These are phyloP conservation scores for Pristionchus arcanus DNA, from an alignment of 2,888 invertebrate species.

Conservation along the genomic window DNA sequence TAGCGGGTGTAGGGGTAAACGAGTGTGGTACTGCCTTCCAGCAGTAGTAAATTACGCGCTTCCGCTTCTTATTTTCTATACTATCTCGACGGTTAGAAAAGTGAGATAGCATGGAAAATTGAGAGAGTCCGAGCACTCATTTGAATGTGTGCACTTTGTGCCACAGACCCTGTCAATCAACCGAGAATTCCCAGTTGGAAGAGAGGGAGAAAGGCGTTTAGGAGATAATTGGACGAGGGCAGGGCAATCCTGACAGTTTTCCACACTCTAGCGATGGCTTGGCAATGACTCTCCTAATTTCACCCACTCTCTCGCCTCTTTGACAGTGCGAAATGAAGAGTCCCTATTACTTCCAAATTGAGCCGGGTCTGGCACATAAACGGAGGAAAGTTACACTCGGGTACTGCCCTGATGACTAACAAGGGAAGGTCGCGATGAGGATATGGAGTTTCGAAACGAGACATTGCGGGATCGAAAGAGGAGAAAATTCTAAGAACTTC, in stretches of 20 bases:
- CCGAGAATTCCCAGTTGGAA: neutral
- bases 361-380: neutral
- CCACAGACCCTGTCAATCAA: neutral
- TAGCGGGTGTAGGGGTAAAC: neutral
- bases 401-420: neutral
- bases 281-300: neutral
- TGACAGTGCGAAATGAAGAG: no score
- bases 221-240: slow-evolving; percentile 7
- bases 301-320: neutral
- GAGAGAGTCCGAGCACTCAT: neutral
- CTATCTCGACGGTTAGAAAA: no score
- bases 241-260: neutral
- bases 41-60: slow-evolving; percentile 11
- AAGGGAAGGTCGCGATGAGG: no score
- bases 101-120: neutral
- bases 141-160: neutral
- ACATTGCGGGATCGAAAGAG: no score
- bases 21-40: neutral
- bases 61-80: no score
- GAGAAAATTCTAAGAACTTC: no score
- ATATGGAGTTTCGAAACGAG: no score
- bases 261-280: neutral
- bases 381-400: neutral
- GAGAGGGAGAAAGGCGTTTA: neutral
- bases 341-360: neutral